Evolutionary conservation across 2,797 vertebrate genomes (phyloP).

Genomic region (Cyprinella venusta): DNA sequence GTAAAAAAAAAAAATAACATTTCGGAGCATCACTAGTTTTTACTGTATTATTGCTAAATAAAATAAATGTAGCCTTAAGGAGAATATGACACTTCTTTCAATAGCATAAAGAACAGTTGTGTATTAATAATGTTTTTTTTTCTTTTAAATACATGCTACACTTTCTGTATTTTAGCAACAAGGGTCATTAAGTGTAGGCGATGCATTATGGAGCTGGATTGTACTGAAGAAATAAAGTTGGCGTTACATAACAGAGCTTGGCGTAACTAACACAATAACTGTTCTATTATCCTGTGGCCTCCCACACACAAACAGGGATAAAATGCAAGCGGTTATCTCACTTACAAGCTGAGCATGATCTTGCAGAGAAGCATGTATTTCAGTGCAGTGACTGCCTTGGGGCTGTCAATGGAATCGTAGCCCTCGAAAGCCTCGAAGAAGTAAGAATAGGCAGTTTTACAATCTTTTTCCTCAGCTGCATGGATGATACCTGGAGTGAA

Average conservation of each 20-base stretch:
- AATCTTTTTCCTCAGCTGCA: constrained; percentile 97
- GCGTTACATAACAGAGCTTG: constrained; percentile 25
- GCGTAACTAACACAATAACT: not conserved
- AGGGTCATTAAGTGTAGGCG: not conserved
- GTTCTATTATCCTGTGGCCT: constrained; percentile 1
- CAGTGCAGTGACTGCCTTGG: constrained; percentile 92
- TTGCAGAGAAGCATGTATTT: constrained; percentile 99
- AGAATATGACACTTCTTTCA: not conserved
- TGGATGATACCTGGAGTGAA: constrained; percentile 92
- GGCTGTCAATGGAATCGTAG: constrained; percentile 95
- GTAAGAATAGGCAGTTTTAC: constrained; percentile 99
- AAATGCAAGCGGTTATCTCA: constrained; percentile 49
- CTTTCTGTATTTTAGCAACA: not conserved
- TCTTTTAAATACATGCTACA: not conserved
- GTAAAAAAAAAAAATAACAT: no score
- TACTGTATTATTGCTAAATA: no score
- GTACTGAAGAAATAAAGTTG: not conserved
- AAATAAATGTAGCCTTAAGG: not conserved
- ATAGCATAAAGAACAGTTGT: not conserved
- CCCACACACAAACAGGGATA: constrained; percentile 38
- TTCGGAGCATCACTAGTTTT: no score
- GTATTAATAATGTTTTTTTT: not conserved
- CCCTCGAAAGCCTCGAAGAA: constrained; percentile 99
- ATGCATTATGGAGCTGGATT: not conserved
- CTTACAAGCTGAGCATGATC: constrained; percentile 97